These are phyloP conservation scores for Amphimallon solstitiale DNA, from an alignment of 2,888 invertebrate genomes.

Conservation along the genomic window DNA sequence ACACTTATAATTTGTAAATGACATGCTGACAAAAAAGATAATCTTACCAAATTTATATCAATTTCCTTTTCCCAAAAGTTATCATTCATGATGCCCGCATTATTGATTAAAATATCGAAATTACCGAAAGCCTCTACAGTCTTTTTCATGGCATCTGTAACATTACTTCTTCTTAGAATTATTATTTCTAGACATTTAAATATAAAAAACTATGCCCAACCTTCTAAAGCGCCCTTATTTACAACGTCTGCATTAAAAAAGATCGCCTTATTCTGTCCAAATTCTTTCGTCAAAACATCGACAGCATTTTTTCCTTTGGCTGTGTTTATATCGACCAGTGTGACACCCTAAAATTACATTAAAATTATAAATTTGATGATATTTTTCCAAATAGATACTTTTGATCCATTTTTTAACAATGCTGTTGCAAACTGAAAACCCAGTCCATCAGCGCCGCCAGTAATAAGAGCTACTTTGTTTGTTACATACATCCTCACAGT, in stretches of 20 bases:
- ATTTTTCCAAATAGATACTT: conserved; percentile 1
- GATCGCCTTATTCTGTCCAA: conserved; percentile 28
- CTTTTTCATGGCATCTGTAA: conserved; percentile 33
- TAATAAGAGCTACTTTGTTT: conserved; percentile 33
- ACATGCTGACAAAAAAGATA: neutral
- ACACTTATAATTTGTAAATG: too few species aligned
- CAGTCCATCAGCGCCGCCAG: conserved; percentile 30
- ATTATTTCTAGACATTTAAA: neutral
- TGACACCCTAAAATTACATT: conserved; percentile 34
- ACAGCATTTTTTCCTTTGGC: conserved; percentile 31
- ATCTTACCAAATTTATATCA: conserved; percentile 33
- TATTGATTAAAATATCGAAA: conserved; percentile 36
- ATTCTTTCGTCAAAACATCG: conserved; percentile 17
- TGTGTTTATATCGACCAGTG: conserved; percentile 34
- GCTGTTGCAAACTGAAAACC: conserved; percentile 20
- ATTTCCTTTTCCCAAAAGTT: conserved; percentile 31
- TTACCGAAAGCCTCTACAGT: conserved; percentile 26
- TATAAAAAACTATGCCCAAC: conserved; percentile 2
- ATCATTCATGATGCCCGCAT: conserved; percentile 34
- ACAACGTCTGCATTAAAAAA: conserved; percentile 38
- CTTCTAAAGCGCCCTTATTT: conserved; percentile 42
- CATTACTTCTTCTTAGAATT: neutral
- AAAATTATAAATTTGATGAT: neutral
- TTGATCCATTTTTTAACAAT: conserved; percentile 31
- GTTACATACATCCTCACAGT: conserved; percentile 28